Evolutionary conservation across 2,888 invertebrate species (phyloP).

Genomic region (Nomada ferruginata): DNA sequence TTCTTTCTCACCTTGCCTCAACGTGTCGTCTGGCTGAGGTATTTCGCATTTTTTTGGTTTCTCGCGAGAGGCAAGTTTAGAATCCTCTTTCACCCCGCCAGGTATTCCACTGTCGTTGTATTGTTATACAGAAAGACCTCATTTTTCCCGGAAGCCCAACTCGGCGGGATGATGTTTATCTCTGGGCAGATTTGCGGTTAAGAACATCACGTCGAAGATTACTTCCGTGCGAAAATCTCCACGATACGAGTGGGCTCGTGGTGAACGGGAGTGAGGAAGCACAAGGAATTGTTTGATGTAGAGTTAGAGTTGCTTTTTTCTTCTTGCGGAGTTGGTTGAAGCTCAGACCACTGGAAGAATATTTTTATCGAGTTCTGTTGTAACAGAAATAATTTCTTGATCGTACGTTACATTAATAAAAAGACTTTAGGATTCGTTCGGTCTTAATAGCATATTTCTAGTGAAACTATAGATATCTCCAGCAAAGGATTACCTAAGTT

Average conservation of each 20-base stretch:
- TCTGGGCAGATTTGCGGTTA: slow-evolving; percentile 44
- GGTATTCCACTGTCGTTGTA: slow-evolving; percentile 25
- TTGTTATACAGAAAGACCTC: slow-evolving; percentile 30
- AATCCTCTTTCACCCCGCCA: slow-evolving; percentile 35
- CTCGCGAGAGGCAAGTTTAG: slow-evolving; percentile 25
- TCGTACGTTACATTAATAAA: too few species aligned
- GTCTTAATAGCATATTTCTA: too few species aligned
- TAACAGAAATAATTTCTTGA: too few species aligned
- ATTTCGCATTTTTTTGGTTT: slow-evolving; percentile 54
- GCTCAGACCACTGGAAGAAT: background rate
- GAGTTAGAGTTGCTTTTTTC: slow-evolving; percentile 12
- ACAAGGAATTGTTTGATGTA: slow-evolving; percentile 22
- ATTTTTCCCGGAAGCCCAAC: slow-evolving; percentile 50
- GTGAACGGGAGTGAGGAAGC: background rate
- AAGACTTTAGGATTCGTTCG: too few species aligned
- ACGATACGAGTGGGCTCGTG: slow-evolving; percentile 1
- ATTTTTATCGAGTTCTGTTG: too few species aligned
- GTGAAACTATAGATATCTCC: too few species aligned
- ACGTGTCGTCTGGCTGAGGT: slow-evolving; percentile 23
- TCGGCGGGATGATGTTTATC: slow-evolving; percentile 31
- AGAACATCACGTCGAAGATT: slow-evolving; percentile 48
- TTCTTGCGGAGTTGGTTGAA: background rate
- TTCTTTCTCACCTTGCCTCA: slow-evolving; percentile 17
- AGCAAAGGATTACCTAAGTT: too few species aligned
- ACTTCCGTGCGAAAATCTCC: slow-evolving; percentile 23